Base-by-base conservation (phyloP, 2,797 vertebrate genomes). In the Eulemur rubriventer region DNA sequence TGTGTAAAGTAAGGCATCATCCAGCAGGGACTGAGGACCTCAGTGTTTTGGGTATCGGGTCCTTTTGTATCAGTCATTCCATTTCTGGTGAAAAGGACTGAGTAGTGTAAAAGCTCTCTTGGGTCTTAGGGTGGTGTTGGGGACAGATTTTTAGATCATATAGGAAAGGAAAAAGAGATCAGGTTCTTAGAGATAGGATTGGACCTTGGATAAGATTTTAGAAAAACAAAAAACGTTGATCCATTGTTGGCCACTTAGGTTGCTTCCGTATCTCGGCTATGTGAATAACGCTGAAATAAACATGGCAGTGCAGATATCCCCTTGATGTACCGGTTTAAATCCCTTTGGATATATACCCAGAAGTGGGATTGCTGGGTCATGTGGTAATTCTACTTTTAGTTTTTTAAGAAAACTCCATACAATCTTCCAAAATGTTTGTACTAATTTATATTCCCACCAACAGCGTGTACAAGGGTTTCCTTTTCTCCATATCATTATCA, bases 1-100 rank as follows among this genome's bases (percentile, higher is more conserved):
- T 7, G 96, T 95, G 84, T 97, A 96, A 98, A 97, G 94, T 55
- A 97, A 96, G 94, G 69, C 89, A 83, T 72, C 69, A 72, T 88
- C 76, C 81, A 97, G 94, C 76, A 97, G 96, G 22, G 81, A 70
- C 2, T 28, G 26, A 94, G 30, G n/a, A 88, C n/a, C 35, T 89
- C n/a, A 7, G 4, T 78, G 26, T 82, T 91, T 78, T 55, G 43
- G 57, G 48, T 55, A 9, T 89, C 57, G 3, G 22, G 7, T 50
- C 78, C 12, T 57, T 93, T 33, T 52, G 6, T 81, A 57, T 89
- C 13, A 35, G 22, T 46, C 48, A 79, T 81, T 91, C 16, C 35
- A 20, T 61, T 61, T 72, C 52, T 52, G 6, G 50, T 48, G 22
- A 88, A 93, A 92, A 94, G 1, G 43, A 78, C 10, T 61, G 24